Evolutionary conservation across 1,140 invertebrate species (phyloP).

Genomic region (Drosophila orena): DNA sequence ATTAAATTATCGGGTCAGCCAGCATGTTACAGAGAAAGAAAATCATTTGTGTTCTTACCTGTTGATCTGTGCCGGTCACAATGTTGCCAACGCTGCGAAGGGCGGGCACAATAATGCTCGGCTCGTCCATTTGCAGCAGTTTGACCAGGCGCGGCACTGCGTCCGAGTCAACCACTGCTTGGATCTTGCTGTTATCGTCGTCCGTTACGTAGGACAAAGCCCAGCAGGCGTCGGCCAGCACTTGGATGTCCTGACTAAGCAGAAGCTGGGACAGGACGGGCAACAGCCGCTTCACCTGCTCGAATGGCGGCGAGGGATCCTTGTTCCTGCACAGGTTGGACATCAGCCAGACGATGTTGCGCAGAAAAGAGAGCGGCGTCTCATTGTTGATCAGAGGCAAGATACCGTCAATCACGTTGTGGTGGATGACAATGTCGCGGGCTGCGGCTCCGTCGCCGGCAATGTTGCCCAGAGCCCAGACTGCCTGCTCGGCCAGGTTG

Average conservation of each 20-base stretch:
- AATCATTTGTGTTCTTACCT: constrained; percentile 85
- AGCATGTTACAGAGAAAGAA: neutral
- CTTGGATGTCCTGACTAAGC: constrained; percentile 90
- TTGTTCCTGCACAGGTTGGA: constrained; percentile 97
- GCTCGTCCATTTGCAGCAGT: constrained; percentile 90
- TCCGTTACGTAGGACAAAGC: constrained; percentile 98
- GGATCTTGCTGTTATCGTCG: constrained; percentile 97
- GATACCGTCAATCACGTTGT: constrained; percentile 89
- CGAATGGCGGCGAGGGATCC: constrained; percentile 93
- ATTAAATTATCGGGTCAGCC: constrained; percentile 84
- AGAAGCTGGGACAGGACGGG: constrained; percentile 93
- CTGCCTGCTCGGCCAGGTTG: constrained; percentile 96
- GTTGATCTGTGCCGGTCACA: constrained; percentile 92
- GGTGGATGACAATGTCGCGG: constrained; percentile 90
- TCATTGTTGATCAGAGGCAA: constrained; percentile 88
- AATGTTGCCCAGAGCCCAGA: constrained; percentile 99
- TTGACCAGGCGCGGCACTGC: constrained; percentile 92
- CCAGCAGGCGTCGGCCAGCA: constrained; percentile 97
- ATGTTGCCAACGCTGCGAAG: constrained; percentile 95
- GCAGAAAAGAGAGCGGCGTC: constrained; percentile 85
- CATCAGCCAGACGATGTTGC: constrained; percentile 94
- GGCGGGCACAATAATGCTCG: constrained; percentile 94
- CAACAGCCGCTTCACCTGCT: constrained; percentile 91
- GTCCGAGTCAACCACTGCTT: constrained; percentile 90
- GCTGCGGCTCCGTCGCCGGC: constrained; percentile 94